phyloP scores from a whole-genome alignment of 2,888 invertebrate genomes.

The Aspidiotus rigidus region DNA sequence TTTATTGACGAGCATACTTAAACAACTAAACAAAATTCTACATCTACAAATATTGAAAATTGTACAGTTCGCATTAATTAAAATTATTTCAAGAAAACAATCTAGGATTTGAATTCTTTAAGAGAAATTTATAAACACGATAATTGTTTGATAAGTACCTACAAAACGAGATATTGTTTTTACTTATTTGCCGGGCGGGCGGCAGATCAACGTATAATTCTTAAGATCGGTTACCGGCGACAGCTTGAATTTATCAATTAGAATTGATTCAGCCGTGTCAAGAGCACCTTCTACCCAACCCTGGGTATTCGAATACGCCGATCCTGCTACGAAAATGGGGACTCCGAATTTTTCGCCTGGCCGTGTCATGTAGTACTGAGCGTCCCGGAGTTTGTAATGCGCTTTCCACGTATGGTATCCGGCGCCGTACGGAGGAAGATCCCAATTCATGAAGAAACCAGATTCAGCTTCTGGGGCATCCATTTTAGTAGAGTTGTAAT shows the following conservation, averaged over 20 bases:
- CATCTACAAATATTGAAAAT: too few relatives aligned
- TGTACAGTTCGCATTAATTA: too few relatives aligned
- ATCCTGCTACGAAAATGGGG: neutral
- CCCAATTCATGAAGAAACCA: neutral
- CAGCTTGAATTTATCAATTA: neutral
- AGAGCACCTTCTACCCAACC: neutral
- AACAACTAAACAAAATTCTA: too few relatives aligned
- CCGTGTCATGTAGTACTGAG: neutral
- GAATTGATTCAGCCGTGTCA: neutral
- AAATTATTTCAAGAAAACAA: too few relatives aligned
- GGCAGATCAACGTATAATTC: neutral
- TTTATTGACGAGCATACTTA: too few relatives aligned
- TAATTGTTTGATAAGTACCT: too few relatives aligned
- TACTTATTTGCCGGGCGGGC: neutral
- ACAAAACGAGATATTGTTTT: too few relatives aligned
- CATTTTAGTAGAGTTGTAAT: neutral
- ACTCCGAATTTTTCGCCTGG: neutral
- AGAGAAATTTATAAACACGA: too few relatives aligned
- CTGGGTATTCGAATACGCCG: neutral
- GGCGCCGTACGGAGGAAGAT: neutral
- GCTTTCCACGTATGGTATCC: neutral
- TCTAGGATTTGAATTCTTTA: too few relatives aligned
- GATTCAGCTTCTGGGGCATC: neutral
- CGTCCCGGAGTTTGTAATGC: neutral
- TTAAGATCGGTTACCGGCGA: neutral